phyloP scores from a whole-genome alignment of 2,888 invertebrate species.

The Furcula furcula region DNA sequence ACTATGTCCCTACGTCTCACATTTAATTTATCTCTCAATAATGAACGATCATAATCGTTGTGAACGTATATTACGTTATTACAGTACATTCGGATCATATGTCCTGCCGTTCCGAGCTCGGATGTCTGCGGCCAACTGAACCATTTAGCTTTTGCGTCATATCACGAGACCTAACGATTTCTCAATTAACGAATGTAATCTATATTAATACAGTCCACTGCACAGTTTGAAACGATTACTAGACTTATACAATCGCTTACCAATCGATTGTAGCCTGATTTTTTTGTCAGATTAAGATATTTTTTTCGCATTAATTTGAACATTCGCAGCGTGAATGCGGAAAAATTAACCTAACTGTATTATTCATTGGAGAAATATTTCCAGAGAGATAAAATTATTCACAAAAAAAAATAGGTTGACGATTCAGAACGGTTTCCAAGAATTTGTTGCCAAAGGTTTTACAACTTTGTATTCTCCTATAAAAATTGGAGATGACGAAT shows the following conservation, averaged over 20 bases:
- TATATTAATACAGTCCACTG: background rate
- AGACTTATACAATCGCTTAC: background rate
- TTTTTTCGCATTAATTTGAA: background rate
- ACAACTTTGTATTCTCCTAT: no score
- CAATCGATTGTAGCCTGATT: background rate
- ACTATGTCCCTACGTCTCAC: no score
- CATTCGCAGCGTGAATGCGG: background rate
- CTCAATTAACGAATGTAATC: slow-evolving; percentile 12
- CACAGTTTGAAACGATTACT: background rate
- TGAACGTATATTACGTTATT: slow-evolving; percentile 14
- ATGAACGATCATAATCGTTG: slow-evolving; percentile 11
- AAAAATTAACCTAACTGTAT: slow-evolving; percentile 2
- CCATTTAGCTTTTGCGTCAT: slow-evolving; percentile 24
- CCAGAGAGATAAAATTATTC: background rate
- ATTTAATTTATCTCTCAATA: slow-evolving; percentile 15
- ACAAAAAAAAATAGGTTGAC: background rate
- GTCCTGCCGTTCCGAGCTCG: slow-evolving; percentile 6
- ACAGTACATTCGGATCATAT: slow-evolving; percentile 13
- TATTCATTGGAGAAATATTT: background rate
- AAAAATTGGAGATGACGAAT: no score
- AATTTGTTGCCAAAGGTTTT: no score
- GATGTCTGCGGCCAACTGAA: slow-evolving; percentile 15
- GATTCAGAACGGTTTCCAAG: background rate
- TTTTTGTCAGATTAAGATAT: background rate
- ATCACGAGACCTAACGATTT: slow-evolving; percentile 19